phyloP scores from a whole-genome alignment of 2,888 invertebrate genomes.

The Luffia ferchaultella region DNA sequence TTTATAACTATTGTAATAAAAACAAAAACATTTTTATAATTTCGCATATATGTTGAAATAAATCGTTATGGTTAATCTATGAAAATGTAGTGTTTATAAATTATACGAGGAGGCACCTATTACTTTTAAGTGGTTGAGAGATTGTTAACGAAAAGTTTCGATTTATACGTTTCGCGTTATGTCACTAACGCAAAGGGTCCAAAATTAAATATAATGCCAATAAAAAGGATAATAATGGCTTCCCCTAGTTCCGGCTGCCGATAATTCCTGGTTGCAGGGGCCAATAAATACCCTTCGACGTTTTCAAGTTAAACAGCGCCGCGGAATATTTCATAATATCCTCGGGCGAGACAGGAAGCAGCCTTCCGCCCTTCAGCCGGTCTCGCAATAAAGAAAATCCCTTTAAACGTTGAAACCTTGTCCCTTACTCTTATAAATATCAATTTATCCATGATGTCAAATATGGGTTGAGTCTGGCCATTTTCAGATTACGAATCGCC shows the following conservation, averaged over 20 bases:
- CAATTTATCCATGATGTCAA: conserved; percentile 62
- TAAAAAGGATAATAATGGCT: conserved; percentile 62
- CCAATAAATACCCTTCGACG: conserved; percentile 63
- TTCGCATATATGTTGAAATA: no score
- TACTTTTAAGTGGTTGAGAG: no score
- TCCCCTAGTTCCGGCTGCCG: conserved; percentile 52
- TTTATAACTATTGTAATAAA: no score
- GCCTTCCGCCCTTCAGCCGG: conserved; percentile 38
- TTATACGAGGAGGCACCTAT: no score
- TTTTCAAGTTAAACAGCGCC: conserved; percentile 48
- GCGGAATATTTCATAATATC: conserved; percentile 59
- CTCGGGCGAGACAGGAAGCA: conserved; percentile 53
- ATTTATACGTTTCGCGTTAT: conserved; percentile 50
- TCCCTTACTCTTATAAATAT: conserved; percentile 63
- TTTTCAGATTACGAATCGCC: conserved; percentile 53
- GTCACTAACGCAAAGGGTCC: conserved; percentile 37
- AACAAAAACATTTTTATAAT: no score
- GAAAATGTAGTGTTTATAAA: no score
- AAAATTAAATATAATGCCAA: conserved; percentile 67
- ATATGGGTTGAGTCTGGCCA: conserved; percentile 47
- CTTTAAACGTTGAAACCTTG: conserved; percentile 51
- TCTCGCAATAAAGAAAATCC: conserved; percentile 63
- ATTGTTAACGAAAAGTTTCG: no score
- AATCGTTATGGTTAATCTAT: no score
- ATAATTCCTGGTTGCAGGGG: conserved; percentile 48